Conservation (phyloP, 2,113 vertebrate genomes). For the Grus americana region DNA sequence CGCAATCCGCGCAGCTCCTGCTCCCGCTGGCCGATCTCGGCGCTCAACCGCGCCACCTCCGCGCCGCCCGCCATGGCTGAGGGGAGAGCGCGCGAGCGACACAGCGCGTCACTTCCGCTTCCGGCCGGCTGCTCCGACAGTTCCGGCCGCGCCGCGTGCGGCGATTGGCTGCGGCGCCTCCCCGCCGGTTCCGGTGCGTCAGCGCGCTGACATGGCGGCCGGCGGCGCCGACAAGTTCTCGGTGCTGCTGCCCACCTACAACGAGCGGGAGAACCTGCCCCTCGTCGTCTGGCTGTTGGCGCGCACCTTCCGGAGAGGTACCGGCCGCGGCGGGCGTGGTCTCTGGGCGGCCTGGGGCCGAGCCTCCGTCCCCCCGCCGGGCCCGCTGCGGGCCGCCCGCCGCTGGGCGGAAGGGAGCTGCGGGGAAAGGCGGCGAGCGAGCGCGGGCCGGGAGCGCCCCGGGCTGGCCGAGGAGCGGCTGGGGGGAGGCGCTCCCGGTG, state of each 20-base stretch:
- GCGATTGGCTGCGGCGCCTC: too few relatives aligned
- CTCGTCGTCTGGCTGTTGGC: slow-evolving; percentile 92
- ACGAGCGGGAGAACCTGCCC: slow-evolving; percentile 93
- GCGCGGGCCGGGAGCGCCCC: too few relatives aligned
- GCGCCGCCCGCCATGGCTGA: background rate
- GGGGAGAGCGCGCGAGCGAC: too few relatives aligned
- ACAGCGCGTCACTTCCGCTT: background rate
- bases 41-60: background rate
- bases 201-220: background rate
- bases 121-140: background rate
- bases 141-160: background rate
- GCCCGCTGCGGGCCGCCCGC: too few relatives aligned
- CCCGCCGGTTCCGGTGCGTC: background rate
- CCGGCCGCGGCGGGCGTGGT: background rate
- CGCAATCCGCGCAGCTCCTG: slow-evolving; percentile 37
- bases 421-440: too few relatives aligned
- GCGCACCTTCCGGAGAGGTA: slow-evolving; percentile 90
- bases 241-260: slow-evolving; percentile 92
- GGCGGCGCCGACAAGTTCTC: slow-evolving; percentile 78
- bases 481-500: too few relatives aligned
- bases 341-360: too few relatives aligned
- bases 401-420: too few relatives aligned
- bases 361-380: too few relatives aligned
- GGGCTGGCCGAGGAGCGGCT: too few relatives aligned
- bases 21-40: slow-evolving; percentile 26